These are phyloP conservation scores for Thinocorus orbignyianus DNA, from an alignment of 2,113 vertebrate species.

Conservation along the genomic window DNA sequence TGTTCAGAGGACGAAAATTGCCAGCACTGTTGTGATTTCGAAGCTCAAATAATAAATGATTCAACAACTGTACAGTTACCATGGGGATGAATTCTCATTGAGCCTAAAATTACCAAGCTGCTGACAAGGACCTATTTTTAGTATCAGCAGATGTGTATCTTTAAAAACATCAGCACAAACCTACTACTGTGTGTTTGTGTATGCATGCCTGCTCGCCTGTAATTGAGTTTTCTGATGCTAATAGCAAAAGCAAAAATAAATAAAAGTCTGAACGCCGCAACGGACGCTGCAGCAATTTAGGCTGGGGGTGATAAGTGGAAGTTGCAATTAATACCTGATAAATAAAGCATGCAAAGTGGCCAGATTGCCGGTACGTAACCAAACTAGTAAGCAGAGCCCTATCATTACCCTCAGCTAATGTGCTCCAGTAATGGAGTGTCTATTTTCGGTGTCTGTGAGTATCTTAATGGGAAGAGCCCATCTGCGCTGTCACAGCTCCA, in stretches of 20 bases:
- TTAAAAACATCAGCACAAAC: constrained; percentile 65
- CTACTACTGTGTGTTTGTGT: constrained; percentile 55
- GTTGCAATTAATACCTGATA: constrained; percentile 35
- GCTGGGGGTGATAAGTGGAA: neutral
- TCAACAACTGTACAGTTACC: constrained; percentile 74
- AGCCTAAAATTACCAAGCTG: constrained; percentile 73
- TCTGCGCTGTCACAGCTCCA: neutral
- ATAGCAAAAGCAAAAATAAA: constrained; percentile 12
- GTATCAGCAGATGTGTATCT: constrained; percentile 70
- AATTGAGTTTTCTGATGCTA: constrained; percentile 32
- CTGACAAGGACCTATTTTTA: constrained; percentile 73
- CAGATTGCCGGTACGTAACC: neutral
- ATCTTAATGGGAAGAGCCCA: neutral
- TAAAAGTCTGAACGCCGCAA: neutral
- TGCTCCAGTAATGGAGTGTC: neutral
- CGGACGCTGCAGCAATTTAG: neutral
- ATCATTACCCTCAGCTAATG: neutral
- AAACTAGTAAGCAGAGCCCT: constrained; percentile 24
- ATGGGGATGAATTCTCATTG: constrained; percentile 73
- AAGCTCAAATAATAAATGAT: constrained; percentile 73
- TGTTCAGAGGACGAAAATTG: constrained; percentile 40
- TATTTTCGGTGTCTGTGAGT: neutral
- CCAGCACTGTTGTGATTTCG: constrained; percentile 42
- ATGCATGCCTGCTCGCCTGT: neutral
- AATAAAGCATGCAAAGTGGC: constrained; percentile 27